phyloP scores from a whole-genome alignment of 2,888 invertebrate genomes.

The Dusona sp. region DNA sequence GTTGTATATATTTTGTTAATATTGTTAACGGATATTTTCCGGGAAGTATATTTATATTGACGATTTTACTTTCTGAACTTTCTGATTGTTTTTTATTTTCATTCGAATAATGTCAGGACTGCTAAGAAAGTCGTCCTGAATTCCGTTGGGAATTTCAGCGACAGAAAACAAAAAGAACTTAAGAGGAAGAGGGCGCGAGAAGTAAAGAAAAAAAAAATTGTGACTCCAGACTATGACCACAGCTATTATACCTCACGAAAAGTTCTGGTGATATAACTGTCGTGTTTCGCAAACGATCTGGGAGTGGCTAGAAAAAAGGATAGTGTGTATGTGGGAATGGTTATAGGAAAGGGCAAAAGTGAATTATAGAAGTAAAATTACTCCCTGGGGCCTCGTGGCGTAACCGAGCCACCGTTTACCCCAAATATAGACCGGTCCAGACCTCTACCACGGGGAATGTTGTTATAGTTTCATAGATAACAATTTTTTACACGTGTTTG shows the following conservation, averaged over 20 bases:
- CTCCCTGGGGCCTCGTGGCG: conserved; percentile 70
- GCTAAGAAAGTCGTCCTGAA: conserved; percentile 2
- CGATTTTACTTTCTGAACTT: background rate
- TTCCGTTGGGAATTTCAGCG: conserved; percentile 1
- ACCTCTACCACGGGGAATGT: conserved; percentile 27
- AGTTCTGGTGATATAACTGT: conserved; percentile 55
- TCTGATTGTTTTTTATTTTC: conserved; percentile 9
- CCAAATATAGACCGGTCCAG: conserved; percentile 73
- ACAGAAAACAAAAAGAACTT: conserved; percentile 12
- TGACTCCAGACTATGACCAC: conserved; percentile 32
- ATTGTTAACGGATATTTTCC: background rate
- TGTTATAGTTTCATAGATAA: conserved; percentile 43
- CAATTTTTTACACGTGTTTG: conserved; percentile 22
- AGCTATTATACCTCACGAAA: conserved; percentile 43
- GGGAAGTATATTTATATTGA: background rate
- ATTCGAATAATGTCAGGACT: background rate
- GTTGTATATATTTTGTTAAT: background rate
- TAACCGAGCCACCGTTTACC: conserved; percentile 37
- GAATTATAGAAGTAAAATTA: conserved; percentile 78
- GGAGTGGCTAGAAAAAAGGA: conserved; percentile 57
- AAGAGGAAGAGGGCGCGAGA: conserved; percentile 37
- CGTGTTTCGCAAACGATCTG: conserved; percentile 56
- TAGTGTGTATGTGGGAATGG: conserved; percentile 45
- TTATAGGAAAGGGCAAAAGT: conserved; percentile 62
- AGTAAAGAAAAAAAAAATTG: conserved; percentile 32